phyloP scores from a whole-genome alignment of 2,113 vertebrate species.

The Gymnogyps californianus region DNA sequence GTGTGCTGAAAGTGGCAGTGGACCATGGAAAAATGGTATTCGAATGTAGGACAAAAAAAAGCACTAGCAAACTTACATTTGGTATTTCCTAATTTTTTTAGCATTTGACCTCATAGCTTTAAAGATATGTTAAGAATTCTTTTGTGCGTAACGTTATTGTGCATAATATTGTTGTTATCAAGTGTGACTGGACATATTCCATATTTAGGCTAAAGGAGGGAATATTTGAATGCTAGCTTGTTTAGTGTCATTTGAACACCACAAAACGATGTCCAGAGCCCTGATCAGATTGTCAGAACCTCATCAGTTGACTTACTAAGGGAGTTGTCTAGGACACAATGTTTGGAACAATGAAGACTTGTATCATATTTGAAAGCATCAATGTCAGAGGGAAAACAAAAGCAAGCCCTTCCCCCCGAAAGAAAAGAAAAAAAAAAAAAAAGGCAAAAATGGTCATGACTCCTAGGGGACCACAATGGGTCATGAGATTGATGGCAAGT shows the following conservation, averaged over 20 bases:
- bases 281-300: neutral
- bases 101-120: neutral
- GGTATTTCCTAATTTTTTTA: neutral
- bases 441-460: neutral
- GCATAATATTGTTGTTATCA: neutral
- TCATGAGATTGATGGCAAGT: neutral
- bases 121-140: neutral
- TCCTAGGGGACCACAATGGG: neutral
- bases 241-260: neutral
- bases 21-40: neutral
- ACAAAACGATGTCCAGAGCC: neutral
- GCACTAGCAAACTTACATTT: neutral
- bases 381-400: neutral
- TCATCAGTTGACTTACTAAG: neutral
- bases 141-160: neutral
- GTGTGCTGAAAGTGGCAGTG: neutral
- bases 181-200: neutral
- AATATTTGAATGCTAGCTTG: neutral
- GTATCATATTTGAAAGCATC: neutral
- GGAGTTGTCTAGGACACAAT: neutral
- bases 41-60: neutral
- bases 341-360: neutral
- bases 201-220: neutral
- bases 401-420: neutral
- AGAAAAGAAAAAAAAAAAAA: fast-evolving